A percentile compares a stretch with the other conserved stretches of the same genome.
phyloP scores from a whole-genome alignment of 2,113 vertebrate species.

The cat (Felis catus) region F.catus_Fca126_mat1.0 CM031419.1:211768501-211769000 shows the following conservation, averaged over 20 bases:
- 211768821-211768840: neutral
- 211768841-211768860: neutral
- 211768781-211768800: neutral
- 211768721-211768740: neutral
- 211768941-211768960: too few relatives aligned
- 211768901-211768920: too few relatives aligned
- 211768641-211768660: neutral
- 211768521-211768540: neutral
- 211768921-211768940: too few relatives aligned
- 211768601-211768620: neutral
- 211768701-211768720: neutral
- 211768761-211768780: constrained; percentile 14
- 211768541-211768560: neutral
- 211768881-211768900: neutral
- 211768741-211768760: neutral
- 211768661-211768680: constrained; percentile 18
- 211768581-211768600: neutral
- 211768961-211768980: too few relatives aligned
- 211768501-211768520: neutral
- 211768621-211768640: neutral
- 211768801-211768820: neutral
- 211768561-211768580: neutral
- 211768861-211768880: neutral
- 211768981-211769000: too few relatives aligned
- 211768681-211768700: neutral